A percentile compares a stretch with the other conserved stretches of the same genome.
phyloP scores from a whole-genome alignment of 2,888 invertebrate species.

The Microchrysa polita region DNA sequence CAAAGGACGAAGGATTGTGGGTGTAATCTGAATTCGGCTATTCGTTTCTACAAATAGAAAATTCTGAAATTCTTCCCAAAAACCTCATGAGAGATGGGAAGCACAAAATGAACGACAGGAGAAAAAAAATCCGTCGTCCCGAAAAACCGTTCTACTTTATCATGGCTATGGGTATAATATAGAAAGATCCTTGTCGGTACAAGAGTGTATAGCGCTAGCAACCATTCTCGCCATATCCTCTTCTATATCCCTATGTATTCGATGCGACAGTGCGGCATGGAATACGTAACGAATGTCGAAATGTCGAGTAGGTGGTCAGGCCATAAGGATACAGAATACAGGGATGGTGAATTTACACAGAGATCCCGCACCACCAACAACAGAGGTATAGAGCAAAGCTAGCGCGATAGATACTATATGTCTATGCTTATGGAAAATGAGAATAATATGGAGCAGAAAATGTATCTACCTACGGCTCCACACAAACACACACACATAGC shows the following conservation, averaged over 20 bases:
- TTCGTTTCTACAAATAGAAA: slow-evolving; percentile 33
- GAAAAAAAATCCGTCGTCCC: slow-evolving; percentile 42
- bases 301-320: slow-evolving; percentile 9
- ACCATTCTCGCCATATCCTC: slow-evolving; percentile 13
- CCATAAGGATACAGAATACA: not conserved
- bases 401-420: slow-evolving; percentile 13
- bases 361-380: too few species aligned
- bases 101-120: too few species aligned
- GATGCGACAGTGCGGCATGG: not conserved
- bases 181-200: not conserved
- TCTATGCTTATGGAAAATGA: slow-evolving; percentile 20
- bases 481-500: too few species aligned
- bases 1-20: slow-evolving; percentile 10
- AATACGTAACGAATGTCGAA: too few species aligned
- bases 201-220: slow-evolving; percentile 22
- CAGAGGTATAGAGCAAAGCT: slow-evolving; percentile 14
- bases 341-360: slow-evolving; percentile 23
- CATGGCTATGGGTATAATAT: slow-evolving; percentile 14
- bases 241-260: slow-evolving; percentile 22
- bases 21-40: not conserved
- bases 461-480: slow-evolving; percentile 39
- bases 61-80: slow-evolving; percentile 29
- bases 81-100: slow-evolving; percentile 29
- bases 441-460: slow-evolving; percentile 37
- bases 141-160: slow-evolving; percentile 40